These are phyloP conservation scores for Agriotes lineatus DNA, from an alignment of 2,888 invertebrate genomes.

Conservation along the genomic window DNA sequence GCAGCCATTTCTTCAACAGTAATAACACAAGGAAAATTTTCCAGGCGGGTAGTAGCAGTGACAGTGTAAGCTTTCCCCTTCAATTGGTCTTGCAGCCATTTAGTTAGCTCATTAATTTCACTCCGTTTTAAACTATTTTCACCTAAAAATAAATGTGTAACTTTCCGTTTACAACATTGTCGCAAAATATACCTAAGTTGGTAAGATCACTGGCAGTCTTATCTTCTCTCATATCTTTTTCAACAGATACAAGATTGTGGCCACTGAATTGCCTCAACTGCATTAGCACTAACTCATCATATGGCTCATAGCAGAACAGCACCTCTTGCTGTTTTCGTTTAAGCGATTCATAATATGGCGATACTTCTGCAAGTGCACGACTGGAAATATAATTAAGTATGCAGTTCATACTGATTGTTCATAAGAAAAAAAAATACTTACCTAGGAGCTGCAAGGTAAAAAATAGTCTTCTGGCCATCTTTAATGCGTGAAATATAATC, in stretches of 20 bases:
- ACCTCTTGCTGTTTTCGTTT: slow-evolving; percentile 91
- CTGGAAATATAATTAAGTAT: slow-evolving; percentile 67
- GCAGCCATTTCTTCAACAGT: slow-evolving; percentile 98
- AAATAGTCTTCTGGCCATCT: slow-evolving; percentile 86
- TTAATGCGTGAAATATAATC: slow-evolving; percentile 82
- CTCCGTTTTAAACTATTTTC: slow-evolving; percentile 78
- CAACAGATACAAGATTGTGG: slow-evolving; percentile 85
- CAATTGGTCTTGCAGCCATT: slow-evolving; percentile 83
- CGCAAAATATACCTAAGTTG: slow-evolving; percentile 74
- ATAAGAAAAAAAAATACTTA: slow-evolving; percentile 58
- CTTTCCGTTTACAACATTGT: background rate
- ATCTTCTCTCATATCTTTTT: slow-evolving; percentile 90
- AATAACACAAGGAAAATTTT: slow-evolving; percentile 93
- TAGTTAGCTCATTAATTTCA: slow-evolving; percentile 83
- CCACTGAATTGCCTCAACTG: slow-evolving; percentile 87
- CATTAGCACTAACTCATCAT: slow-evolving; percentile 94
- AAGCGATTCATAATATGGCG: slow-evolving; percentile 95
- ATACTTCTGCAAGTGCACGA: slow-evolving; percentile 91
- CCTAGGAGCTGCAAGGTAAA: slow-evolving; percentile 94
- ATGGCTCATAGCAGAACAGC: slow-evolving; percentile 95
- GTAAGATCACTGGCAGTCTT: slow-evolving; percentile 70
- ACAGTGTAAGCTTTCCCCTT: slow-evolving; percentile 86
- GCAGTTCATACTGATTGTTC: no score
- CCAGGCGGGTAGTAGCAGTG: slow-evolving; percentile 85
- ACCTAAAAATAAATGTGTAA: slow-evolving; percentile 61